Base-by-base conservation (phyloP, 1,140 invertebrate species). In the Drosophila funebris region DNA sequence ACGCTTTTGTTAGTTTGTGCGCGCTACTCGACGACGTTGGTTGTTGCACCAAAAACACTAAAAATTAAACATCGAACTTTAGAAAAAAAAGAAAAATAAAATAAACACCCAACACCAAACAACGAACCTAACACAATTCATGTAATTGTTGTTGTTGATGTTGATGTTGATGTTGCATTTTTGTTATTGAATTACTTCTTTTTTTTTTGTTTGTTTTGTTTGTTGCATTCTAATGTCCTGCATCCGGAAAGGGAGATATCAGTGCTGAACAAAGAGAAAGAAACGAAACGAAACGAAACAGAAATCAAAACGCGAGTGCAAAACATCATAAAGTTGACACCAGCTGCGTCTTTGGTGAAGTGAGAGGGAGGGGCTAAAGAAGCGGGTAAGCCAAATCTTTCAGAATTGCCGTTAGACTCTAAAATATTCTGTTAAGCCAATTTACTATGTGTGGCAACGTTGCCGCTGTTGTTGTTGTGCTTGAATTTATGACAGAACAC, bases 1-100 rank as follows among this genome's bases (percentile, higher is more conserved):
- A 13, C 37, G 76, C 67, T 36, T 63, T 63, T 68, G 60, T 78
- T 78, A 83, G 80, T 83, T 83, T 62, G 68, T 79, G 44, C 81
- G 81, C 81, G 77, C 53, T 48, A 61, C 66, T 87, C 73, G 37
- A 77, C 56, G 82, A 75, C 68, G 78, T 87, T 77, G 81, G 80
- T 83, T 84, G 81, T 69, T 63, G 56, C 57, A 57, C 33, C 27
- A 31, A 70, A 74, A 62, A 14, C 29, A 57, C 13, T 8, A 29
- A 53, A 13, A 36, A 31, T 13, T 14, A 52, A 33, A 33, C 11
- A 18, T 20, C 20, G 5, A 27, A 62, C 13, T 13, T 2, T 0
- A 54, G 18, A 14, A 52, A 18, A 14, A 53, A 11, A 53, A 2
- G 11, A 60, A 60, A 33, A 31, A 33, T 9, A 36, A 36, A 61